Conservation (phyloP, 2,797 vertebrate species). For the Masticophis lateralis region DNA sequence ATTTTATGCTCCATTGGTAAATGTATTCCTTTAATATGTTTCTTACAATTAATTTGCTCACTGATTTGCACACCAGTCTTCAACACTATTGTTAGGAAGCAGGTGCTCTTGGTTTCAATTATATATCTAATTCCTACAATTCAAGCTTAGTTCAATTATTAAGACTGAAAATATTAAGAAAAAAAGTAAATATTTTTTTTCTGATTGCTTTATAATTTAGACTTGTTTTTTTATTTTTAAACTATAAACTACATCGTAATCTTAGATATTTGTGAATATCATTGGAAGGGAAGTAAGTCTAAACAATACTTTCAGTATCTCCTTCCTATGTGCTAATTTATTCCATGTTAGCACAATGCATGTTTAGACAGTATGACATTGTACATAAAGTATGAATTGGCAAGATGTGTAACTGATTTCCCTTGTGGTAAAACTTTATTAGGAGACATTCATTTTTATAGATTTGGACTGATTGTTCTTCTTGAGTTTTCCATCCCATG, state of each 20-base stretch:
- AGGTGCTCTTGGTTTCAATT: background rate
- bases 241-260: constrained; percentile 1
- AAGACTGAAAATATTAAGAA: background rate
- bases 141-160: background rate
- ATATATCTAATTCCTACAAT: background rate
- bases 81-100: background rate
- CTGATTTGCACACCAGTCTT: background rate
- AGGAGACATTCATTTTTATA: background rate
- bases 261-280: background rate
- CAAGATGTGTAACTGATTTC: background rate
- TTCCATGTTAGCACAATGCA: background rate
- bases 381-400: background rate
- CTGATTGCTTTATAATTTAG: background rate
- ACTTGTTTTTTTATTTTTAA: constrained; percentile 26
- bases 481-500: background rate
- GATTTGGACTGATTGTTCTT: background rate
- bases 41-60: background rate
- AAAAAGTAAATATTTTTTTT: background rate
- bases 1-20: background rate
- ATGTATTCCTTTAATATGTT: background rate
- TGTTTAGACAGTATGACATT: background rate
- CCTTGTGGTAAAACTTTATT: background rate
- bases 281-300: background rate
- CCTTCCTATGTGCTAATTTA: background rate
- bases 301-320: background rate